Evolutionary conservation across 2,113 vertebrate genomes (phyloP), one percentile per base, ranked within the genome.

Genomic region (Polypterus bichir): DNA sequence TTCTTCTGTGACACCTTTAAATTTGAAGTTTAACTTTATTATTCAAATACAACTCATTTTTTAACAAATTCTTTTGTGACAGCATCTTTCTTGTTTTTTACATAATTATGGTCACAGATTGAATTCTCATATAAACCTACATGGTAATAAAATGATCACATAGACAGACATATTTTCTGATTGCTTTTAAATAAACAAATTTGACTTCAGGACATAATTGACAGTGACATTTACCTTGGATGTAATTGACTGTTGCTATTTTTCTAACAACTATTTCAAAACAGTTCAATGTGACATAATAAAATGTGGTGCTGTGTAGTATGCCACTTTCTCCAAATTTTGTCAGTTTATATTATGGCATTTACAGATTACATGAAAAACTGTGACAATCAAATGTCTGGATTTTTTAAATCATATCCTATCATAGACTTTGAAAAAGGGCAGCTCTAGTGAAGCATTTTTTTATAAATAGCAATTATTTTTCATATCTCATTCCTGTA

Each of bases 181-280:
- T 56, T 9, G 6, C 10, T 27, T 6, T 56, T n/a, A 6, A 6
- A 27, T n/a, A 56, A 56, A 56, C 54, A 56, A 4, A 56, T n/a
- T 11, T 6, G 10, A 56, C 54, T 56, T 56, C 54, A 56, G 10
- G 54, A 3, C 44, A 6, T 56, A 3, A 27, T 27, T 27, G 10
- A 11, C 6, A 27, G 10, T 56, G 54, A 11, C 54, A 56, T 27
- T 56, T 9, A 10, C 54, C 6, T 5, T 56, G 10, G 54, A 56
- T 6, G 6, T 56, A 56, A 56, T 11, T 56, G 54, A 56, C 54
- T 56, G 3, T 55, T 56, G 5, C 54, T 27, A 56, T 4, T 56
- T 56, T 56, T 9, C 10, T 56, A 56, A 56, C 44, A 5, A 56
- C 54, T 56, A 10, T 56, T 56, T 56, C 54, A 56, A 56, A 4